Conservation (phyloP, 1,140 invertebrate genomes). For the Pseudobourletiella spinata region DNA sequence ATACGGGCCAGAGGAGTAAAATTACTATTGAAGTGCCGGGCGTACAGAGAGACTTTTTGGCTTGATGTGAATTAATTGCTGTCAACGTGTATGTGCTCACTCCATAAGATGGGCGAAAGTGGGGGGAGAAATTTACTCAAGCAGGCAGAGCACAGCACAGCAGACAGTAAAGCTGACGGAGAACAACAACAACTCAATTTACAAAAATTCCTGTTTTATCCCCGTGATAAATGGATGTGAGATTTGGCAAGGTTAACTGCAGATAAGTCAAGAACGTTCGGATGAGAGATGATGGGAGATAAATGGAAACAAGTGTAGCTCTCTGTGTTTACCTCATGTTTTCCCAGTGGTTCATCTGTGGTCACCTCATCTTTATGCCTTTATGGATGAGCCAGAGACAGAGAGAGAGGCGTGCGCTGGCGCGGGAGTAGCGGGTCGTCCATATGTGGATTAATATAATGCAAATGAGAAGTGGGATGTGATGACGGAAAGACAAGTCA, state of each 20-base stretch:
- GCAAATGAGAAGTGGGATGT: too few species aligned
- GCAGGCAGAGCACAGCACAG: neutral
- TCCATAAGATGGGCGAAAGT: neutral
- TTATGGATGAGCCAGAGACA: too few species aligned
- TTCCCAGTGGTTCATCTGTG: too few species aligned
- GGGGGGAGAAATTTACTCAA: too few species aligned
- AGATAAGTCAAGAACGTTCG: neutral
- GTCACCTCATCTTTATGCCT: too few species aligned
- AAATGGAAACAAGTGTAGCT: too few species aligned
- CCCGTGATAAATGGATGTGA: neutral
- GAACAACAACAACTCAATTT: neutral
- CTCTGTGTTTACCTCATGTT: too few species aligned
- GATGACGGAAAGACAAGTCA: too few species aligned
- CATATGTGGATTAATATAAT: too few species aligned
- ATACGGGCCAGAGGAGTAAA: neutral
- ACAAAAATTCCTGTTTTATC: neutral
- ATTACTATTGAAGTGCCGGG: neutral
- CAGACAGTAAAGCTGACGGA: neutral
- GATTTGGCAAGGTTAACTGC: neutral
- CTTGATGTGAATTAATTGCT: conserved; percentile 6
- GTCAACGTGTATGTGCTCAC: neutral
- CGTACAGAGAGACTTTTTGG: neutral
- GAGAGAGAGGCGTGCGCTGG: too few species aligned
- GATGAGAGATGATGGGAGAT: too few species aligned
- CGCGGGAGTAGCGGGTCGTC: too few species aligned